Evolutionary conservation across 1,140 invertebrate genomes (phyloP), one percentile per base, ranked within the genome.

Genomic region (Anadara kagoshimensis): DNA sequence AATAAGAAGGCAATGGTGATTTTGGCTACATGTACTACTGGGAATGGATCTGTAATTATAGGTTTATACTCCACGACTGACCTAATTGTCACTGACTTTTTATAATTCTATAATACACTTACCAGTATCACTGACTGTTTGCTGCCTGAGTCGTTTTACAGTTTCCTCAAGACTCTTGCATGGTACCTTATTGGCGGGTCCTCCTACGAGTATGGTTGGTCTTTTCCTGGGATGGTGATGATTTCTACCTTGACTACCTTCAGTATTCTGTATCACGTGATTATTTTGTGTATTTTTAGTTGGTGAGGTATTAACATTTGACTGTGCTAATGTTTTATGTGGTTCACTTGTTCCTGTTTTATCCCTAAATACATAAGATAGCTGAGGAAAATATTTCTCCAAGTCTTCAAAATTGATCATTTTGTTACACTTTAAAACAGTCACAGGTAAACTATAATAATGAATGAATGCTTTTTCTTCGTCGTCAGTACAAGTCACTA

Each of bases 401-500:
- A 87, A 66, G 57, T 85, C 84, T 62, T 79, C 71, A 49, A 85
- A 81, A 45, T 77, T 75, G 24, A 87, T 84, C 77, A 87, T 85
- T 71, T 87, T 85, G 54, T 87, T 87, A 72, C 84, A 85, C 59
- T 87, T 87, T 7, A 87, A 59, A 10, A 78, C 80, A 0, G 75
- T 73, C 8, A 85, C 85, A 12, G 85, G 85, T 49, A 87, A 76
- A 73, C 84, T 85, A 65, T 87, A 87, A 65, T 86, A 87, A 59
- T 85, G 81, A 75, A 87, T 85, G 69, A 87, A 87, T 0, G 85
- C 83, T 56, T 83, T 83, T 59, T 85, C 85, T 58, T 87, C 85
- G 43, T 80, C 76, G 58, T 81, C 78, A 20, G 78, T 80, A 61
- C 85, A 87, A 8, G 82, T 73, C 36, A 82, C 56, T n/a, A 86